phyloP scores from a whole-genome alignment of 2,113 vertebrate species.

The Columba janthina region DNA sequence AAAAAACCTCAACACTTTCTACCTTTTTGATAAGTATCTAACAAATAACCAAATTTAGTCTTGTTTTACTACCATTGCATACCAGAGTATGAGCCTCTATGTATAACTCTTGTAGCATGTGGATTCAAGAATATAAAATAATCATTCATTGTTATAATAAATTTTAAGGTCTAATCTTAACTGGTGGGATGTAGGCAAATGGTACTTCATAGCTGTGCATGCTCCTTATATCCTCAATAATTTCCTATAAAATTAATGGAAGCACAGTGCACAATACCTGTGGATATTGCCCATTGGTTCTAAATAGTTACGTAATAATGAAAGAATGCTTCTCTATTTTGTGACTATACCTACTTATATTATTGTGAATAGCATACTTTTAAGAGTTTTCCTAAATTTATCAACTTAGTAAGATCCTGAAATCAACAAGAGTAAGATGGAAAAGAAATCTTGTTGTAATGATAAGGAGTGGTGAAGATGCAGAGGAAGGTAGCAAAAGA shows the following conservation, averaged over 20 bases:
- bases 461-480: not conserved
- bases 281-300: not conserved
- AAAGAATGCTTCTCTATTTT: not conserved
- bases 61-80: not conserved
- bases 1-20: not conserved
- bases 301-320: not conserved
- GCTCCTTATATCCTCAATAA: not conserved
- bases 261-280: not conserved
- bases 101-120: not conserved
- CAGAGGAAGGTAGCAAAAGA: not conserved
- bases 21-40: not conserved
- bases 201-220: not conserved
- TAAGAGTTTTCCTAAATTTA: not conserved
- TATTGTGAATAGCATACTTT: not conserved
- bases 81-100: not conserved
- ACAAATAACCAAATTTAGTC: not conserved
- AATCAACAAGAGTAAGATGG: not conserved
- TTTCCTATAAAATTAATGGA: not conserved
- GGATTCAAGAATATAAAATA: not conserved
- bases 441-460: not conserved
- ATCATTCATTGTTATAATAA: not conserved
- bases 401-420: not conserved
- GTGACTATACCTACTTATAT: not conserved
- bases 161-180: not conserved
- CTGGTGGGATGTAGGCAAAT: not conserved